Base-by-base conservation (phyloP, 2,888 invertebrate genomes). In the Sesia apiformis region DNA sequence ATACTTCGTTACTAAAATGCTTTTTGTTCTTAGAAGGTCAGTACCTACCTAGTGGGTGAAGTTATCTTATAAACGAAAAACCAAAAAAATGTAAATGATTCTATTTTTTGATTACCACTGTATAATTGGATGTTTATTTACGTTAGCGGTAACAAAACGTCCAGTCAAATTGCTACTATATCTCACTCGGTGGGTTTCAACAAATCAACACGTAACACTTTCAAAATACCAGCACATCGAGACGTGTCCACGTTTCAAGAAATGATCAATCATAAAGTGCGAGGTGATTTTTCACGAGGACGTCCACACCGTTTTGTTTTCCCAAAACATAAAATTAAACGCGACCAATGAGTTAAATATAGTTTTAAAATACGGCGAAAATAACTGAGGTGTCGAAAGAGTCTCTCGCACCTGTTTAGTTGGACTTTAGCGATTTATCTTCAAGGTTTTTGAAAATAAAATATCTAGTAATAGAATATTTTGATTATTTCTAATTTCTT, bases 211-310 rank as follows among this genome's bases (percentile, higher is more conserved):
- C 80, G 72, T 82, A 67, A 75, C 59, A 73, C 66, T 75, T 78
- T 74, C 72, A 70, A 78, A 78, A 78, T 74, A 74, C 63, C 63
- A 61, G 60, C 65, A 63, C 64, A 58, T 57, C 64, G 56, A 65
- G 61, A 63, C 65, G 66, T 64, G 68, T 69, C 65, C 66, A 69
- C 70, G 69, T 88, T 87, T 85, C 82, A 65, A 79, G 85, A 84
- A 86, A 86, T 83, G 78, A 88, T 88, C 86, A 85, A 87, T 88
- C 88, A 88, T 84, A 87, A 78, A 71, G 74, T 68, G 79, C 67
- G 75, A 76, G 81, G 84, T 81, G 81, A 88, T 88, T 86, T 87
- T 86, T 88, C 88, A 87, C 70, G 73, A 69, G 68, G 72, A 68
- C 74, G 72, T 70, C 67, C 65, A 63, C 73, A 65, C 56, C 60